Conservation (phyloP, 2,113 vertebrate species). For the Chloropsis hardwickii region DNA sequence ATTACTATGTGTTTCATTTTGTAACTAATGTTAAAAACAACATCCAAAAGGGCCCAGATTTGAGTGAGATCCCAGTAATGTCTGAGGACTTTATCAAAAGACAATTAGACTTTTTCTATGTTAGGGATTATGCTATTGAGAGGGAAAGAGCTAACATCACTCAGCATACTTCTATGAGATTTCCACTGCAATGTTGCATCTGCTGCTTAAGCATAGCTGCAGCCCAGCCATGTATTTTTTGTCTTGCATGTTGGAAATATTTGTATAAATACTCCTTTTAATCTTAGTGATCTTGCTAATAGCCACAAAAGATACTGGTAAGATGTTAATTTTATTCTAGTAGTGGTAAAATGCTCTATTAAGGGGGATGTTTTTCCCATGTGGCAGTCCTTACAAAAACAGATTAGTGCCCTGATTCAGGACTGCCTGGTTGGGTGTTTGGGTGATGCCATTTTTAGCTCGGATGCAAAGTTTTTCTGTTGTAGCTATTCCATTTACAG, state of each 20-base stretch:
- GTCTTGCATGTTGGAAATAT: background rate
- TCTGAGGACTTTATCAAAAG: background rate
- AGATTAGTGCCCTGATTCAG: background rate
- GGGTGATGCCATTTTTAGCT: background rate
- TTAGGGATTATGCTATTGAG: background rate
- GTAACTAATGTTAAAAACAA: background rate
- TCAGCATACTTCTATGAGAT: fast-evolving
- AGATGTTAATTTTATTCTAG: background rate
- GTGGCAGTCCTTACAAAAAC: background rate
- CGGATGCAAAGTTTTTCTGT: background rate
- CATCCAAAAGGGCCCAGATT: background rate
- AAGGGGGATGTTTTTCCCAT: background rate
- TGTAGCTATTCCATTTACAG: background rate
- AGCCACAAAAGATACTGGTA: background rate
- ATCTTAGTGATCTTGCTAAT: background rate
- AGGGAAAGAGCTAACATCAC: background rate
- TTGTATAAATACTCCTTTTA: background rate
- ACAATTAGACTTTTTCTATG: background rate
- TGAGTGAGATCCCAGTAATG: background rate
- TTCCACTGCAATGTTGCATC: background rate
- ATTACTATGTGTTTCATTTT: background rate
- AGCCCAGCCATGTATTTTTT: background rate
- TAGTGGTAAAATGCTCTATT: background rate
- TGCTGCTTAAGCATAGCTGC: background rate
- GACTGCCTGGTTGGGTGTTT: background rate